Percentiles rank a stretch among this genome's conserved stretches.
Evolutionary conservation across 2,113 vertebrate species (phyloP).

Genomic region (Gopherus evgoodei): DNA sequence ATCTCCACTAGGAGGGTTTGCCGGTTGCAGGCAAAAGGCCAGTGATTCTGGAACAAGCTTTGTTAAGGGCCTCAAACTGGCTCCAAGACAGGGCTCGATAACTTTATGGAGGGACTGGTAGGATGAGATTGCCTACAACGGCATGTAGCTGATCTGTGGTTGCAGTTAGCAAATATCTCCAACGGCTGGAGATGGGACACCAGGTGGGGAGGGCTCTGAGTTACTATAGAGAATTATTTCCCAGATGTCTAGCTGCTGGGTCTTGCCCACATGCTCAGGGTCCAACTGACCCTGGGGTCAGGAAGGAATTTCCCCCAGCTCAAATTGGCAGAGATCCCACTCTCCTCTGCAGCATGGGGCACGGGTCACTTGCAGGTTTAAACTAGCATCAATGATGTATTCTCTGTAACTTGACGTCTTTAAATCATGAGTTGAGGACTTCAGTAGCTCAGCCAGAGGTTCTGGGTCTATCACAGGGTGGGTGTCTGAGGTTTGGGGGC

Average conservation of each 20-base stretch:
- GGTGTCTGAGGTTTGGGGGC: no score
- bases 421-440: no score
- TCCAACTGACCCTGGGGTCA: no score
- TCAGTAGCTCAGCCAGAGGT: no score
- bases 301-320: no score
- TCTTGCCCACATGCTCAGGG: no score
- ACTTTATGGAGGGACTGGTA: neutral
- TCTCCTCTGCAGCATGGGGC: no score
- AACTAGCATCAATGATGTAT: no score
- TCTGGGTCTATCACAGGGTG: no score
- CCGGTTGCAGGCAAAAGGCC: neutral
- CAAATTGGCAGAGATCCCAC: no score
- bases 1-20: neutral
- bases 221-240: neutral
- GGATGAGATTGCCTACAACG: neutral
- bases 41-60: neutral
- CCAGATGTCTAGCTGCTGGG: neutral
- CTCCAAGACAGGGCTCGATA: neutral
- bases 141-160: neutral
- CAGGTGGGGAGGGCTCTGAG: neutral
- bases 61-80: neutral
- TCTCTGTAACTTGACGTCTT: no score
- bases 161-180: neutral
- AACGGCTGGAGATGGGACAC: neutral
- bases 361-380: no score